Evolutionary conservation across 2,797 vertebrate species (phyloP).

Genomic region (Oryzias dopingdopingensis): DNA sequence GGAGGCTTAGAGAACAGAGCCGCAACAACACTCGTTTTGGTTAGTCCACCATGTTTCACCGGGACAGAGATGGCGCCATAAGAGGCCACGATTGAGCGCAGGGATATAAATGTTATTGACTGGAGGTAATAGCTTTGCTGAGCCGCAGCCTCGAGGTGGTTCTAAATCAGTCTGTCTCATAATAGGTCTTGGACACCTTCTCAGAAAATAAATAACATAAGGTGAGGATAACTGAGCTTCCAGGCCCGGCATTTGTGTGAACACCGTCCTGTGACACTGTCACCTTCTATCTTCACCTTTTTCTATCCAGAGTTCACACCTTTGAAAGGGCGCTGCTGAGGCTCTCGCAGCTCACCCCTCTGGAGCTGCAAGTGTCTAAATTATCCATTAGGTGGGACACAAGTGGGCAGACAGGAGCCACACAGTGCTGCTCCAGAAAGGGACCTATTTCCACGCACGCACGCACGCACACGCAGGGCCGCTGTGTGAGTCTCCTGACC

Average conservation of each 20-base stretch:
- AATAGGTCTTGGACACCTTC: constrained; percentile 62
- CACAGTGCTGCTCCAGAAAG: constrained; percentile 48
- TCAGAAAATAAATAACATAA: constrained; percentile 60
- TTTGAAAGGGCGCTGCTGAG: constrained; percentile 31
- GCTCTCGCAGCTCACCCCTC: constrained; percentile 41
- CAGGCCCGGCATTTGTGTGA: constrained; percentile 31
- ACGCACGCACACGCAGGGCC: constrained; percentile 19
- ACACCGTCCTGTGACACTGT: constrained; percentile 17
- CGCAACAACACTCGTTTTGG: constrained; percentile 55
- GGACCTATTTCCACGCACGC: constrained; percentile 61
- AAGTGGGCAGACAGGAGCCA: constrained; percentile 50
- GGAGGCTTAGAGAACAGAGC: constrained; percentile 57
- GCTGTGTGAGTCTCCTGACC: constrained; percentile 32
- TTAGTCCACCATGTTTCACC: constrained; percentile 47
- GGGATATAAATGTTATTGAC: constrained; percentile 75
- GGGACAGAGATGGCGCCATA: constrained; percentile 39
- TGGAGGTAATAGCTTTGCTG: constrained; percentile 68
- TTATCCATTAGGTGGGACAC: constrained; percentile 69
- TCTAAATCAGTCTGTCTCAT: constrained; percentile 63
- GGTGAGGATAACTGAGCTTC: constrained; percentile 16
- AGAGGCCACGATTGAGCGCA: constrained; percentile 55
- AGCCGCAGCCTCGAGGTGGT: constrained; percentile 61
- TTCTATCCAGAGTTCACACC: constrained; percentile 45
- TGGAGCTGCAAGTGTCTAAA: constrained; percentile 62
- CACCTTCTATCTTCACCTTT: constrained; percentile 35